Evolutionary conservation across 2,888 invertebrate species (phyloP).

Genomic region (Altica lythri): DNA sequence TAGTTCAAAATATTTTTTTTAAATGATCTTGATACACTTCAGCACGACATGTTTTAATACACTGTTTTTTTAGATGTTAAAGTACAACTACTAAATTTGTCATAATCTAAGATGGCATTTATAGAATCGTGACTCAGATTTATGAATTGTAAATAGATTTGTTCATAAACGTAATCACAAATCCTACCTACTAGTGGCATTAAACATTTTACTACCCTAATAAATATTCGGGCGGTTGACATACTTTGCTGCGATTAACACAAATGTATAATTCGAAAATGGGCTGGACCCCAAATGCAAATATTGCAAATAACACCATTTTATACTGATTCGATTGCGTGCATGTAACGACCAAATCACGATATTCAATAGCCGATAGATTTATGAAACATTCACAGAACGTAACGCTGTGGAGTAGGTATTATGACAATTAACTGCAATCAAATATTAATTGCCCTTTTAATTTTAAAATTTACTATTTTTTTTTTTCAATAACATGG

Average conservation of each 20-base stretch:
- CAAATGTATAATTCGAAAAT: constrained; percentile 23
- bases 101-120: constrained; percentile 6
- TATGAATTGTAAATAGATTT: constrained; percentile 13
- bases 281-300: constrained; percentile 20
- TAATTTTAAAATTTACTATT: too few species aligned
- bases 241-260: constrained; percentile 20
- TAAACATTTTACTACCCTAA: constrained; percentile 19
- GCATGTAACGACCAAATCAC: constrained; percentile 17
- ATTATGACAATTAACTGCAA: constrained; percentile 45
- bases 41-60: too few species aligned
- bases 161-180: constrained; percentile 13
- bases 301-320: constrained; percentile 21
- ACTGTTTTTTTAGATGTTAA: too few species aligned
- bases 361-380: constrained; percentile 33
- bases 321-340: constrained; percentile 19
- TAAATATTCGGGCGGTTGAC: constrained; percentile 17
- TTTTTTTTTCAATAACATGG: too few species aligned
- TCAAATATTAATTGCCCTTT: constrained; percentile 48
- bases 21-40: too few species aligned
- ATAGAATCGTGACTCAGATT: constrained; percentile 14
- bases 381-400: constrained; percentile 34
- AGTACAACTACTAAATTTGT: too few species aligned
- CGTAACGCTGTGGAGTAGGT: constrained; percentile 34
- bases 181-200: constrained; percentile 12
- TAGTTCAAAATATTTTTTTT: too few species aligned